Evolutionary conservation across 2,888 invertebrate species (phyloP), one percentile per base, ranked within the genome.

Genomic region (Melanotus villosus): DNA sequence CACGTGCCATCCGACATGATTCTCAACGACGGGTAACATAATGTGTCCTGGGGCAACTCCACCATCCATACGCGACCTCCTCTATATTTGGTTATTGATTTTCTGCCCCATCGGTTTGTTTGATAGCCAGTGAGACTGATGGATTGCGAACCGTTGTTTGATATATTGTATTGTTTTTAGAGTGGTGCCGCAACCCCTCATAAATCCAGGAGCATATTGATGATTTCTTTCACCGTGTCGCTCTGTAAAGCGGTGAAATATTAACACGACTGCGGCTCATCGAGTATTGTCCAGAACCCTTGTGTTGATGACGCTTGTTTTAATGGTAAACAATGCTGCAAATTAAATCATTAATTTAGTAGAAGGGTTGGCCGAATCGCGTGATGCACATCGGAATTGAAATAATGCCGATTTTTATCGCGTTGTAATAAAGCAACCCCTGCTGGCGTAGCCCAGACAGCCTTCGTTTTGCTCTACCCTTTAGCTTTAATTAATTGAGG

Each of bases 21-120:
- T 77, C 75, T 72, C 72, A 68, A 63, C 69, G 73, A 74, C 74
- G 73, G 69, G 70, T 72, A 71, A 69, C 76, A 74, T 76, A 76
- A 77, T 76, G 73, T 75, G 71, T 73, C 77, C 75, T 72, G 72
- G 68, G 73, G 76, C 69, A 57, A 30, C 36, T 59, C 26, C 43
- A 60, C 54, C 23, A 18, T n/a, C 23, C 47, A 52, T 65, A 54
- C 52, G 30, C 32, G 23, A 63, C 45, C 43, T 41, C 45, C 58
- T 60, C 60, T 59, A 38, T 57, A 68, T 71, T 71, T 71, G 65
- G 68, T 68, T 71, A 71, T 71, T 71, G 76, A 75, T 76, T 76
- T 76, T 76, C 69, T 73, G 74, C 73, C 74, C 73, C 73, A 76
- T 76, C 73, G 73, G 74, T 71, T 75, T 70, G 73, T 73, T 75